Evolutionary conservation across 2,888 invertebrate genomes (phyloP).

Genomic region (Ophraella communa): DNA sequence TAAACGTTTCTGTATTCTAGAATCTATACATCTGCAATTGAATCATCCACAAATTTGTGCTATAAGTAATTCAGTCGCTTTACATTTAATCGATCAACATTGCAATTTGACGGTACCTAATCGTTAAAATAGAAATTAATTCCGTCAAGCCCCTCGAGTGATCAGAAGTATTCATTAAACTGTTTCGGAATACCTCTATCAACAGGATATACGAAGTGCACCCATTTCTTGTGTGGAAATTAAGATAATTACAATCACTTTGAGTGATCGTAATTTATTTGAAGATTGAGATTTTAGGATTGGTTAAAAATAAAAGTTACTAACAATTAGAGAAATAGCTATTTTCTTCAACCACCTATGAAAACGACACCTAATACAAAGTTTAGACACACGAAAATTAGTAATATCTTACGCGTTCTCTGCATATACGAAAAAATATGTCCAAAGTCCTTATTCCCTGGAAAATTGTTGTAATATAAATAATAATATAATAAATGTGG

Average conservation of each 20-base stretch:
- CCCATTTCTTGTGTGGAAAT: background rate
- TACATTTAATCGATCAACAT: background rate
- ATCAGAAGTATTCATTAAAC: background rate
- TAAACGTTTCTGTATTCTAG: background rate
- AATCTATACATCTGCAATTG: background rate
- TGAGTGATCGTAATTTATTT: too few species aligned
- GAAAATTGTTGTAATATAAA: constrained; percentile 14
- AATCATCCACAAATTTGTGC: background rate
- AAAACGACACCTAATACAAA: too few species aligned
- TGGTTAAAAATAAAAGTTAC: too few species aligned
- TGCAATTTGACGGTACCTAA: background rate
- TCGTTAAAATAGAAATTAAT: background rate
- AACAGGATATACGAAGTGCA: background rate
- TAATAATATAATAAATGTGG: constrained; percentile 1
- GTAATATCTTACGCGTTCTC: too few species aligned
- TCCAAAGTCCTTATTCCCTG: background rate
- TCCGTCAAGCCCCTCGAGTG: background rate
- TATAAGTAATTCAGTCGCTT: background rate
- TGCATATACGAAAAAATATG: background rate
- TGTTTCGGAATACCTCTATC: background rate
- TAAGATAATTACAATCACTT: too few species aligned
- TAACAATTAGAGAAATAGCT: too few species aligned
- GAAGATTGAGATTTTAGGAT: too few species aligned
- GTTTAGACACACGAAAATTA: too few species aligned
- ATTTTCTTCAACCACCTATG: too few species aligned